Conservation (phyloP, 92 coral and sea anemone genomes). For the Montipora capitata region DNA sequence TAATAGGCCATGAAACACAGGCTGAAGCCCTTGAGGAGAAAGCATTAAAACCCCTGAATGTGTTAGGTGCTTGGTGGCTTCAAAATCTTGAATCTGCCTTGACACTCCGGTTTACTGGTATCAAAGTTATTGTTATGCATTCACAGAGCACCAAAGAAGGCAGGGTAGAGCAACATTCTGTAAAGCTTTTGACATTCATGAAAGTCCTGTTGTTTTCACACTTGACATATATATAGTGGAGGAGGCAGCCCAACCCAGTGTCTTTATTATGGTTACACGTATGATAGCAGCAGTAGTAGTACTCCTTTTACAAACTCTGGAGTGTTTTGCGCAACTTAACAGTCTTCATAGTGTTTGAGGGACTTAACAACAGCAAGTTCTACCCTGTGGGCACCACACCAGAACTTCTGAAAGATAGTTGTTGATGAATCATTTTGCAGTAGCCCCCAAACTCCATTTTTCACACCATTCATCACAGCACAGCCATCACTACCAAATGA, state of each 20-base stretch:
- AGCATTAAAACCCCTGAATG: conserved; percentile 47
- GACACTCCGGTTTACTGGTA: background rate
- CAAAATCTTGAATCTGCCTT: conserved; percentile 37
- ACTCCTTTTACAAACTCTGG: conserved; percentile 32
- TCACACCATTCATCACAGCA: conserved; percentile 48
- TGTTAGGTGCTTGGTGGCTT: conserved; percentile 50
- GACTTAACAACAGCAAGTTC: conserved; percentile 44
- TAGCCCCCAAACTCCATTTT: conserved; percentile 38
- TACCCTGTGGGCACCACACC: conserved; percentile 45
- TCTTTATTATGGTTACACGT: conserved; percentile 21
- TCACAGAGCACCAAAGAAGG: conserved; percentile 28
- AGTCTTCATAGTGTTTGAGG: conserved; percentile 10
- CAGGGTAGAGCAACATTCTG: conserved; percentile 26
- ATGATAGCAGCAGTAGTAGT: conserved; percentile 16
- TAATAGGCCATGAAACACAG: too few species aligned
- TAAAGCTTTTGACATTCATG: conserved; percentile 17
- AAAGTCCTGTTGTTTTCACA: conserved; percentile 37
- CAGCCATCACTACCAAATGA: conserved; percentile 58
- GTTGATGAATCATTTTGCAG: conserved; percentile 34
- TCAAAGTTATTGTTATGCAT: conserved; percentile 25
- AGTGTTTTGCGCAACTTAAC: conserved; percentile 1
- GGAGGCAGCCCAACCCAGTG: conserved; percentile 39
- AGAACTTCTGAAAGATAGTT: conserved; percentile 18
- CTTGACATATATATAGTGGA: conserved; percentile 44
- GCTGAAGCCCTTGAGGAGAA: conserved; percentile 24